These are phyloP conservation scores for Mandrillus leucophaeus DNA, from an alignment of 2,113 vertebrate genomes.

Conservation along the genomic window DNA sequence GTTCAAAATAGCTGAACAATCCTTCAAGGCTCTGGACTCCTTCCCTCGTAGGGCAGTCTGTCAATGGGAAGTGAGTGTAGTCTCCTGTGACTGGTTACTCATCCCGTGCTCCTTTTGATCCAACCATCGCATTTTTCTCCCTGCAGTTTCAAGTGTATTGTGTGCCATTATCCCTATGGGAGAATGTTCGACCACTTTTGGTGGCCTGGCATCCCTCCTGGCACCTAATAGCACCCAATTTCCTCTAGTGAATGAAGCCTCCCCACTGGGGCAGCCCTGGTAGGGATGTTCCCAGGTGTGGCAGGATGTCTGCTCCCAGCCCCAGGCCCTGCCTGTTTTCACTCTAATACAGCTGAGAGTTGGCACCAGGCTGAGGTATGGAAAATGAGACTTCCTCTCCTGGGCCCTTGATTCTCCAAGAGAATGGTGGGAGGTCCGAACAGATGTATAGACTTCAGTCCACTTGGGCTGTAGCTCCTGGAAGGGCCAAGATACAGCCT, in stretches of 20 bases:
- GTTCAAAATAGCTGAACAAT: background rate
- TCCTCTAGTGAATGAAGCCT: background rate
- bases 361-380: background rate
- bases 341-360: background rate
- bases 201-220: background rate
- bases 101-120: background rate
- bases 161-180: background rate
- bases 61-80: background rate
- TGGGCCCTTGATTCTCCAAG: background rate
- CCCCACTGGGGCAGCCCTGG: background rate
- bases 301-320: background rate
- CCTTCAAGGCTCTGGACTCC: background rate
- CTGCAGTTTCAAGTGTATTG: background rate
- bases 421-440: background rate
- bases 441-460: background rate
- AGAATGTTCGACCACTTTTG: background rate
- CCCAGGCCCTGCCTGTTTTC: background rate
- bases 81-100: background rate
- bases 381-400: background rate
- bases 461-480: accelerated
- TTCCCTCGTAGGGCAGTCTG: background rate
- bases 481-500: background rate
- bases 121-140: background rate
- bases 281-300: background rate
- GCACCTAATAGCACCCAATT: background rate